These are phyloP conservation scores for Cataglyphis altisquamis DNA, from an alignment of 2,888 invertebrate species.

Conservation along the genomic window DNA sequence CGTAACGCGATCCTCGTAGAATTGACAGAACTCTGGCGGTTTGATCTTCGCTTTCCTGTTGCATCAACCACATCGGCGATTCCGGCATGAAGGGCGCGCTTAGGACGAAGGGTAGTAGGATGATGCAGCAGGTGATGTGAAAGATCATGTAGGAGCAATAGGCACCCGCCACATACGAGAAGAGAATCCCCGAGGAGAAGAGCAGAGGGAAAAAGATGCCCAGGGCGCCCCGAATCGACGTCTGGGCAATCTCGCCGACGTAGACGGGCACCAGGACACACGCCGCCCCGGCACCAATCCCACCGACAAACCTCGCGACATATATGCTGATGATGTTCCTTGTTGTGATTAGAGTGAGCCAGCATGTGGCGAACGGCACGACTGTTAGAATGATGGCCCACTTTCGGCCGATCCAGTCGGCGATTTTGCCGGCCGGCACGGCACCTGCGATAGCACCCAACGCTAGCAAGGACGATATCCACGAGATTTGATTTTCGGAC, in stretches of 20 bases:
- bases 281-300: slow-evolving; percentile 85
- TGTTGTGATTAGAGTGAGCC: slow-evolving; percentile 84
- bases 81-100: slow-evolving; percentile 80
- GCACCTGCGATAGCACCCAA: slow-evolving; percentile 81
- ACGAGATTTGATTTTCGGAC: slow-evolving; percentile 75
- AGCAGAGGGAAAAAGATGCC: slow-evolving; percentile 87
- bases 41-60: slow-evolving; percentile 71
- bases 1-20: slow-evolving; percentile 78
- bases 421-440: slow-evolving; percentile 80
- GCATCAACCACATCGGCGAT: slow-evolving; percentile 82
- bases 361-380: slow-evolving; percentile 84
- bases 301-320: slow-evolving; percentile 84
- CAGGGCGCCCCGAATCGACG: slow-evolving; percentile 87
- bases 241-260: slow-evolving; percentile 87
- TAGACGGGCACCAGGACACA: slow-evolving; percentile 87
- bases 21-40: slow-evolving; percentile 74
- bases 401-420: slow-evolving; percentile 81
- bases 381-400: slow-evolving; percentile 74
- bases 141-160: slow-evolving; percentile 85
- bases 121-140: slow-evolving; percentile 84
- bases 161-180: slow-evolving; percentile 86
- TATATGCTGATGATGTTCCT: slow-evolving; percentile 73
- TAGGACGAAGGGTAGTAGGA: slow-evolving; percentile 84
- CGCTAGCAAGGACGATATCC: slow-evolving; percentile 80
- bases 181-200: slow-evolving; percentile 86